Base-by-base conservation (phyloP, 2,888 invertebrate species). In the Drymonia ruficornis region DNA sequence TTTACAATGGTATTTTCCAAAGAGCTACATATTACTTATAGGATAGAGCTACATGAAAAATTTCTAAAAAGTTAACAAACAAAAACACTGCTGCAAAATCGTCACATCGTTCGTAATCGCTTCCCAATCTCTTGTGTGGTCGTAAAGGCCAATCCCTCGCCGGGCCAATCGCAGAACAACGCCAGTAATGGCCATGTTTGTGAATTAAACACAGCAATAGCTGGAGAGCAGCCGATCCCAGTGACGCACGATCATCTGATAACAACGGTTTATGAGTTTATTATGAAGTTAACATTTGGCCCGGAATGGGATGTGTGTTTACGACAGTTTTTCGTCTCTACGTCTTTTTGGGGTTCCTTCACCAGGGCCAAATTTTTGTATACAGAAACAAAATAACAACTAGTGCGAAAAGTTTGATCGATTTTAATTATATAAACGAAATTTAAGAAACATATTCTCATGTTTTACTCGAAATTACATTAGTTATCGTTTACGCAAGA, bases 211-310 rank as follows among this genome's bases (percentile, higher is more conserved):
- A 63, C 52, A 56, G 31, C 34, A 38, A 48, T 53, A 49, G 49
- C 49, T 45, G 47, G 46, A 31, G 34, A 31, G 49, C 48, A 42
- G 61, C 63, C 51, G 54, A 67, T 67, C 59, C 55, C 60, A 65
- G 72, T 76, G 83, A 83, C 69, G 72, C 71, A 82, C 75, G 71
- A 69, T 63, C 76, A 84, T 84, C 83, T 65, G 83, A 84, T 84
- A 82, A 74, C 59, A 56, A 51, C 53, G 67, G 67, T 82, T 81
- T 84, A 83, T 70, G 72, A 67, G 74, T 78, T 77, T 82, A 81
- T 79, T 78, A 78, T 74, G 67, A 72, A 74, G 67, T 77, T 69
- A 63, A 68, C 62, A 72, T 74, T 72, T 69, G 66, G 69, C 60
- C 70, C 55, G 58, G 62, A 63, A 69, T 63, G 61, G 74, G 67